Evolutionary conservation across 2,888 invertebrate species (phyloP), one percentile per base, ranked within the genome.

Genomic region (Clistopyga incitator): DNA sequence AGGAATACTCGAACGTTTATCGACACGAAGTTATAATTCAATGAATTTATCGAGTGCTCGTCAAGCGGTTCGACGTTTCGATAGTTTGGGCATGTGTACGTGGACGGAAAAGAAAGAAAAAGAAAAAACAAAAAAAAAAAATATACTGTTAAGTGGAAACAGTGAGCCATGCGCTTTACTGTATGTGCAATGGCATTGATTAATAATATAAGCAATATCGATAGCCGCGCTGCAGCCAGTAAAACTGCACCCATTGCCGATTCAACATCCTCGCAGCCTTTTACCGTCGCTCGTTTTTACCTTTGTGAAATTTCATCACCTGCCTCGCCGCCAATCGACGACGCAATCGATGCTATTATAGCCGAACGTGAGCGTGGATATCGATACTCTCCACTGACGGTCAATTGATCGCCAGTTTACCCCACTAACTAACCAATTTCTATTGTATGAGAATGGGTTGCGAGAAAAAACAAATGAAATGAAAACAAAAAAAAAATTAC

Each of bases 11-110:
- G 72, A 72, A 77, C 71, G 59, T 80, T 83, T 80, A 72, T 83
- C 80, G 67, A 61, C 23, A 54, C 52, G 77, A 34, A 78, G 78
- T 75, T 78, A 82, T 79, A 79, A 75, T 75, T 82, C 71, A 79
- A 82, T 79, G 82, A 82, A 79, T 79, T 79, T 82, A 79, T 61
- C 65, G 75, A 79, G 70, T 65, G 42, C 74, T 71, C 78, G 68
- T 79, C 82, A 61, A 59, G 71, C 42, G 75, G 23, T 74, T 78
- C 42, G 42, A 78, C 75, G 64, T 65, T 76, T 29, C 64, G 74
- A 82, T 78, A 74, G 74, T 64, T 11, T 42, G 3, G 64, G 64
- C 23, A 45, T 20, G 25, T 67, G 67, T 45, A 45, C 6, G 29
- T 64, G 20, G 4, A 64, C 20, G 64, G 11, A 1, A 18, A 47